Evolutionary conservation across 2,113 vertebrate species (phyloP).

Genomic region (Odobenus rosmarus): DNA sequence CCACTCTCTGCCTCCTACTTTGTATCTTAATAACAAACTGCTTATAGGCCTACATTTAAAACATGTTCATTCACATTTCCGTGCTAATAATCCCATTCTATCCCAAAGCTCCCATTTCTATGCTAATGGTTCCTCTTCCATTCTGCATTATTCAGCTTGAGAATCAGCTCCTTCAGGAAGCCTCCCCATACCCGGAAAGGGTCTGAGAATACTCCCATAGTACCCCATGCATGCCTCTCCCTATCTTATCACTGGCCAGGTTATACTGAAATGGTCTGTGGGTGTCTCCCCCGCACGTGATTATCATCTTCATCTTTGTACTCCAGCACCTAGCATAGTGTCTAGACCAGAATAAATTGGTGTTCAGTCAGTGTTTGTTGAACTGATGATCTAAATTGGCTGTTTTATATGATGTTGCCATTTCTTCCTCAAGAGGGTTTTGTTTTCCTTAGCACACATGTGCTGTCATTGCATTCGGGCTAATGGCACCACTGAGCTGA

Average conservation of each 20-base stretch:
- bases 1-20: conserved; percentile 14
- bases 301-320: background rate
- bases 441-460: conserved; percentile 3
- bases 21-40: conserved; percentile 9
- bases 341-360: background rate
- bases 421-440: conserved; percentile 17
- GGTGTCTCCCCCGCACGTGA: background rate
- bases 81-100: background rate
- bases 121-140: background rate
- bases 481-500: background rate
- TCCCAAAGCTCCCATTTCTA: background rate
- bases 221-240: background rate
- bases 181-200: background rate
- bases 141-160: background rate
- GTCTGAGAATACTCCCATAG: background rate
- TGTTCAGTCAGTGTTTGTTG: background rate
- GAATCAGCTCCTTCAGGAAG: background rate
- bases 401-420: background rate
- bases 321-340: background rate
- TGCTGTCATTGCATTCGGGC: background rate
- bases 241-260: background rate
- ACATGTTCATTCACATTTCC: background rate
- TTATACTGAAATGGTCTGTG: background rate
- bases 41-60: background rate
- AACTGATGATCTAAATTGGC: background rate